Percentiles rank a stretch among this genome's conserved stretches.
phyloP scores from a whole-genome alignment of 2,797 vertebrate species.

The Philypnodon macrostomus region DNA sequence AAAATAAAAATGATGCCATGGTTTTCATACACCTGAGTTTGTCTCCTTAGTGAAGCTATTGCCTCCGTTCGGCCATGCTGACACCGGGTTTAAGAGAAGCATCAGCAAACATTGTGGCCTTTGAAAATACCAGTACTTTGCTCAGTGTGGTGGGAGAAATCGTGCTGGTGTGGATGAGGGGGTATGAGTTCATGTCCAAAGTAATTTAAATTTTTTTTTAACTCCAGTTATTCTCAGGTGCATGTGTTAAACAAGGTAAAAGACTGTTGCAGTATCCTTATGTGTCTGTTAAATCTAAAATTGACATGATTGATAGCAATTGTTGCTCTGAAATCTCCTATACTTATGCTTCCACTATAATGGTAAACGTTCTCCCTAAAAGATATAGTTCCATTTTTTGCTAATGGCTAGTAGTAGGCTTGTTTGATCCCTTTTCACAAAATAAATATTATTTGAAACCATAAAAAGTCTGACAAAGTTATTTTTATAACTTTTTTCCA shows the following conservation, averaged over 20 bases:
- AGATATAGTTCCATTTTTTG: constrained; percentile 32
- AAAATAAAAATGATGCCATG: no score
- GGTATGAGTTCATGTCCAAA: constrained; percentile 41
- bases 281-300: neutral
- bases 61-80: no score
- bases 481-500: no score
- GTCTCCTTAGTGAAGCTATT: no score
- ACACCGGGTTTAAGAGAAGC: constrained; percentile 42
- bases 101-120: constrained; percentile 31
- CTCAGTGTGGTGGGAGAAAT: constrained; percentile 24
- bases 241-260: neutral
- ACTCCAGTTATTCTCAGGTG: neutral
- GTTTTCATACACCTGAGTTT: no score
- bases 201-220: no score
- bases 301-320: no score
- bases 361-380: constrained; percentile 13
- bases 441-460: no score
- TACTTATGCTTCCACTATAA: no score
- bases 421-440: no score
- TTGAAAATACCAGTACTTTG: constrained; percentile 29
- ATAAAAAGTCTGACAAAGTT: no score
- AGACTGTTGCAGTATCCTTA: neutral
- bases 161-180: constrained; percentile 11
- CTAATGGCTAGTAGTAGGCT: constrained; percentile 35
- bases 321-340: no score